Base-by-base conservation (phyloP, 1,140 invertebrate genomes). In the Orius laevigatus region DNA sequence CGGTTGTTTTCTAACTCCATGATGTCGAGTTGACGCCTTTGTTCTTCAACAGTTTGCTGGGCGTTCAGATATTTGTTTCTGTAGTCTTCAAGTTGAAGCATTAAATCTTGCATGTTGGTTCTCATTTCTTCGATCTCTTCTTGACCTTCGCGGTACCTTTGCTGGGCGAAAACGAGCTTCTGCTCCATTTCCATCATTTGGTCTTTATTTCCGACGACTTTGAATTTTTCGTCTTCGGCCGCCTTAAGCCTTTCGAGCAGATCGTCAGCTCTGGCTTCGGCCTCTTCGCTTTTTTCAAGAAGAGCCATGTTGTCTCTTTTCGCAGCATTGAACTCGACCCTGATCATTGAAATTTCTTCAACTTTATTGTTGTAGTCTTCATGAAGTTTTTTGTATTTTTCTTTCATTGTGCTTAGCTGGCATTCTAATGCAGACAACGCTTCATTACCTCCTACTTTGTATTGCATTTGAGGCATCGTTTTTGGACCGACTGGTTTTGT, bases 1-100 rank as follows among this genome's bases (percentile, higher is more conserved):
- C 78, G 64, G 5, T 73, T 74, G 54, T 81, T 81, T 53, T 82
- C 79, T 69, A 80, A 73, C 55, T 82, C 78, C 66, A 82, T 76
- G 53, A 81, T 70, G 41, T 82, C 76, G 31, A 83, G 68, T 50
- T 79, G 76, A 9, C 76, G 65, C 9, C 70, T 67, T 58, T 81
- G 79, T 59, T 83, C 80, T 61, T 83, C 79, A 1, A 81, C 78
- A 53, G 74, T 63, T 63, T 83, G 76, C 56, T 81, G 79, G 2
- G 79, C 76, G 66, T 78, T 63, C 20, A 79, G 55, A 56, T 77
- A 78, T 68, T 82, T 83, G 49, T 78, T 75, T 48, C 78, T 69
- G 57, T 83, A 83, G 52, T 81, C 78, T 48, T 81, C 78, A 3
- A 81, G 55, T 61, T 83, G 79, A 11, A 66, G 62, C 5, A 75